These are phyloP conservation scores for Dufourea novaeangliae DNA, from an alignment of 1,140 invertebrate species.

Conservation along the genomic window DNA sequence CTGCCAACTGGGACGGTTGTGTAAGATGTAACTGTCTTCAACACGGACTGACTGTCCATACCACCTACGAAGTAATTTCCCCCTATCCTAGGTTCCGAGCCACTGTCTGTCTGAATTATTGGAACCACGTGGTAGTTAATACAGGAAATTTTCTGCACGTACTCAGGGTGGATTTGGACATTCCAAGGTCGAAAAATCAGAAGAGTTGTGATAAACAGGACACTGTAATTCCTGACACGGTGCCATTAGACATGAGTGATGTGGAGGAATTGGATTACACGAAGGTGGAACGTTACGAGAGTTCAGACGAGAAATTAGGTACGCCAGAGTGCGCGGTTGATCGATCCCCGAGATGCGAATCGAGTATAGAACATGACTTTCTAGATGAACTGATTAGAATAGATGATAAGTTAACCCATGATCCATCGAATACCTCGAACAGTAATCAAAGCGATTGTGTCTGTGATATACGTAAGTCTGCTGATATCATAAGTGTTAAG, in stretches of 20 bases:
- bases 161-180: conserved; percentile 82
- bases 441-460: conserved; percentile 74
- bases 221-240: conserved; percentile 68
- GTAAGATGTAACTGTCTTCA: conserved; percentile 84
- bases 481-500: conserved; percentile 67
- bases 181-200: conserved; percentile 69
- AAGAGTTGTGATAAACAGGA: conserved; percentile 73
- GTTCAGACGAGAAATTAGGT: conserved; percentile 69
- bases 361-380: conserved; percentile 69
- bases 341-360: conserved; percentile 71
- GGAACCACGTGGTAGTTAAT: conserved; percentile 86
- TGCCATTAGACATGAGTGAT: conserved; percentile 74
- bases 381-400: conserved; percentile 70
- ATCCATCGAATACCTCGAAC: conserved; percentile 70
- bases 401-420: conserved; percentile 61
- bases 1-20: conserved; percentile 84
- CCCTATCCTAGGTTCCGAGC: conserved; percentile 86
- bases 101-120: conserved; percentile 84
- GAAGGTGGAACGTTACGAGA: conserved; percentile 70
- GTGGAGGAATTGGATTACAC: conserved; percentile 74
- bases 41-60: conserved; percentile 87
- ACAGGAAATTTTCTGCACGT: conserved; percentile 88
- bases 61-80: conserved; percentile 86
- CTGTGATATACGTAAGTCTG: conserved; percentile 78
- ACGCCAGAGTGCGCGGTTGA: conserved; percentile 61